Percentiles rank a stretch among this genome's conserved stretches.
phyloP scores from a whole-genome alignment of 2,797 vertebrate species.

The Phalanger gymnotis region DNA sequence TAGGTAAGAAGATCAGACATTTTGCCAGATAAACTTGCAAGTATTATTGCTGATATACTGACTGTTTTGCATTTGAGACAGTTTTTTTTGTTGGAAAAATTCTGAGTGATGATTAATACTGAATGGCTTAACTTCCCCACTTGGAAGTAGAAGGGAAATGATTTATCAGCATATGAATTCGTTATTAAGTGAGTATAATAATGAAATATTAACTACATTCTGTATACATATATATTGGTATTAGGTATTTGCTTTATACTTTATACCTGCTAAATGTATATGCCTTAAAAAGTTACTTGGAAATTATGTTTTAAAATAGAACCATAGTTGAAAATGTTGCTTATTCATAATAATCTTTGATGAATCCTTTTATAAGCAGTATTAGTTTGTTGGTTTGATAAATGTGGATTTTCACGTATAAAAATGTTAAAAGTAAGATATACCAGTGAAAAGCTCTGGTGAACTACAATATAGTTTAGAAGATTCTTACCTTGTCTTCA shows the following conservation, averaged over 20 bases:
- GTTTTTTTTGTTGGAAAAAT: slow-evolving; percentile 41
- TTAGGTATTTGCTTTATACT: slow-evolving; percentile 9
- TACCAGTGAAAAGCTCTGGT: slow-evolving; percentile 28
- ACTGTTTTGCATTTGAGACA: slow-evolving; percentile 50
- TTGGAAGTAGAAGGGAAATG: background rate
- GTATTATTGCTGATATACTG: slow-evolving; percentile 60
- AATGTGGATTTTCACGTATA: slow-evolving; percentile 43
- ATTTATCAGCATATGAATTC: background rate
- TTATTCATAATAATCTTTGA: background rate
- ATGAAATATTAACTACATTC: slow-evolving; percentile 16
- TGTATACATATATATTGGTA: slow-evolving; percentile 25
- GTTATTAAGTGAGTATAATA: slow-evolving; percentile 33
- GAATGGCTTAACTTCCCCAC: slow-evolving; percentile 29
- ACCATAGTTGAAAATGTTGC: background rate
- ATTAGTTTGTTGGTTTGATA: background rate
- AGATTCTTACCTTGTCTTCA: background rate
- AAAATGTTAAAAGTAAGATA: background rate
- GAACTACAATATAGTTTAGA: slow-evolving; percentile 45
- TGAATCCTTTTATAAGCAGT: slow-evolving; percentile 49
- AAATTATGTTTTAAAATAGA: background rate
- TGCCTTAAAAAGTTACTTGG: slow-evolving; percentile 37
- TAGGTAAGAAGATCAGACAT: slow-evolving; percentile 65
- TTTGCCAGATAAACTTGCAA: slow-evolving; percentile 65
- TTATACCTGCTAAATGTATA: background rate
- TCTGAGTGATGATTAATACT: slow-evolving; percentile 18